Conservation (phyloP, 2,797 vertebrate species). For the Anguilla megastoma region DNA sequence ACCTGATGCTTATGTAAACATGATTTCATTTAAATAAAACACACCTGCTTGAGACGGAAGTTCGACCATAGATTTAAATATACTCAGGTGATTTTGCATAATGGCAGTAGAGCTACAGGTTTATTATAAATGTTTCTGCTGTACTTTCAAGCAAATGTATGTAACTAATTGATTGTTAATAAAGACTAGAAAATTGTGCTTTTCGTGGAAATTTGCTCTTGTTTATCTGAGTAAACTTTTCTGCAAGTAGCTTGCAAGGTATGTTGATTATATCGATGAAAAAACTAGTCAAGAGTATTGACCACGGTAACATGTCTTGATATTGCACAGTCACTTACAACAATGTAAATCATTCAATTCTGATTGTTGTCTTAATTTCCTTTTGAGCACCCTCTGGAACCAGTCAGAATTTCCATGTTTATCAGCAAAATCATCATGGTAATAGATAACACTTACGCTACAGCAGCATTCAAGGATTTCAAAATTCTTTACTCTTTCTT, state of each 20-base stretch:
- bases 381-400: background rate
- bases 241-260: background rate
- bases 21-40: constrained; percentile 1
- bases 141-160: background rate
- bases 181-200: background rate
- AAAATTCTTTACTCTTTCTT: background rate
- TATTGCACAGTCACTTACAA: background rate
- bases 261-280: background rate
- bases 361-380: background rate
- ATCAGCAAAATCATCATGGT: background rate
- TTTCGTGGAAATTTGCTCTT: background rate
- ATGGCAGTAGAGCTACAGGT: background rate
- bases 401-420: background rate
- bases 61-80: background rate
- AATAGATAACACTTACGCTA: background rate
- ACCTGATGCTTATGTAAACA: background rate
- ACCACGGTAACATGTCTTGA: background rate
- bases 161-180: background rate
- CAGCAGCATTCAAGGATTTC: background rate
- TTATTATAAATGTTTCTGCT: background rate
- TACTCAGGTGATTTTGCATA: background rate
- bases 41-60: background rate
- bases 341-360: background rate
- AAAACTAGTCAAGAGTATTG: background rate
- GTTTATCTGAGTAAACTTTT: background rate